Percentiles rank a stretch among this genome's conserved stretches.
Conservation (phyloP, 2,797 vertebrate genomes). For the Sebastes flavidus region DNA sequence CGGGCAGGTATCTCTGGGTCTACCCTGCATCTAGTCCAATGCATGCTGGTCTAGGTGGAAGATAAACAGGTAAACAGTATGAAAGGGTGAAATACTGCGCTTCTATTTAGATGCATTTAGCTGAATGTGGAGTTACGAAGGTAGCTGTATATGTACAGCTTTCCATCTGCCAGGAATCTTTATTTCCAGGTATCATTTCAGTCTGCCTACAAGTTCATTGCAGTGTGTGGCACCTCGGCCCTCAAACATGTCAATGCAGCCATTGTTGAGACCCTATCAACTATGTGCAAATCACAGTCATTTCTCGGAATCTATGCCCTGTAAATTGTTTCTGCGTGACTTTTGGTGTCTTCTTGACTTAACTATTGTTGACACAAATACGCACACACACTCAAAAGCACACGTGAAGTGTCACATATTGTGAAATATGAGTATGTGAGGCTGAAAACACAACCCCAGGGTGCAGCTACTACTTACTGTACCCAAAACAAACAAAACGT, state of each 20-base stretch:
- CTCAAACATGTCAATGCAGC: not conserved
- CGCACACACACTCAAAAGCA: not conserved
- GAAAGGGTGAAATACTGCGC: not conserved
- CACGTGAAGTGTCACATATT: not conserved
- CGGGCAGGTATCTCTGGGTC: not conserved
- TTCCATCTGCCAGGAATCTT: not conserved
- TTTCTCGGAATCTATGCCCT: not conserved
- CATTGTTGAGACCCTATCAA: not conserved
- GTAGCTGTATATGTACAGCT: not conserved
- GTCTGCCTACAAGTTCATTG: not conserved
- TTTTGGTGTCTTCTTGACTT: not conserved
- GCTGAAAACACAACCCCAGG: not conserved
- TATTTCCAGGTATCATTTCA: not conserved
- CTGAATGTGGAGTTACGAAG: not conserved
- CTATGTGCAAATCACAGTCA: not conserved
- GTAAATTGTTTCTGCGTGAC: not conserved
- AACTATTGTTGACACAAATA: not conserved
- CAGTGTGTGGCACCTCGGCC: not conserved
- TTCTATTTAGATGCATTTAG: not conserved
- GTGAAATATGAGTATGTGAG: not conserved
- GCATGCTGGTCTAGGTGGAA: not conserved
- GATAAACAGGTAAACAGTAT: not conserved
- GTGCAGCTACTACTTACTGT: not conserved
- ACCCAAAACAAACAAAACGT: not conserved
- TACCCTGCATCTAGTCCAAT: not conserved